phyloP scores from a whole-genome alignment of 1,140 invertebrate genomes.

The Cherax destructor region DNA sequence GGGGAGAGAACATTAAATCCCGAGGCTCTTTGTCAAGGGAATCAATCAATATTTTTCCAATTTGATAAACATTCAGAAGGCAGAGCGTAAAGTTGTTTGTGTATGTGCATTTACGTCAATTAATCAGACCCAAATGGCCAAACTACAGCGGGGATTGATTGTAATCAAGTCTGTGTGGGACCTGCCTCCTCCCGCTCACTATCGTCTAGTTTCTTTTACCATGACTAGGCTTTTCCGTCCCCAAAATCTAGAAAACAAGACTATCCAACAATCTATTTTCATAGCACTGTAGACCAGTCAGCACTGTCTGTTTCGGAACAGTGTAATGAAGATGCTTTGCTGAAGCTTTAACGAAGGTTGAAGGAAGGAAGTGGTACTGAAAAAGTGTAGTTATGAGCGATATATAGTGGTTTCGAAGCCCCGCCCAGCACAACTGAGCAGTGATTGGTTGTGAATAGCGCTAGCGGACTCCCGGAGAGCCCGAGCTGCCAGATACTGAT shows the following conservation, averaged over 20 bases:
- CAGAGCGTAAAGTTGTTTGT: slow-evolving; percentile 68
- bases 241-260: too few species aligned
- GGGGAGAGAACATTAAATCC: background rate
- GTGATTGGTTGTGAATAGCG: slow-evolving; percentile 68
- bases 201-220: background rate
- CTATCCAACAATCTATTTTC: too few species aligned
- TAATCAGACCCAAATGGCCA: slow-evolving; percentile 65
- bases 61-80: slow-evolving; percentile 65
- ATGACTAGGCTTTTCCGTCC: too few species aligned
- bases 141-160: slow-evolving; percentile 65
- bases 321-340: too few species aligned
- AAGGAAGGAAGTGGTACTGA: background rate
- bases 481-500: slow-evolving; percentile 51
- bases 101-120: slow-evolving; percentile 69
- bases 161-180: slow-evolving; percentile 62
- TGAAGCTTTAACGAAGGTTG: background rate
- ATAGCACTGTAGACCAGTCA: too few species aligned
- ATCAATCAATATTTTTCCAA: slow-evolving; percentile 70
- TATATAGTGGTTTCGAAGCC: slow-evolving; percentile 5
- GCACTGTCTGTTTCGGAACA: too few species aligned
- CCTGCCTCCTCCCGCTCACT: background rate
- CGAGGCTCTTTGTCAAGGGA: background rate
- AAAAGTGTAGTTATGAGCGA: slow-evolving; percentile 9
- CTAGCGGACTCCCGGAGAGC: slow-evolving; percentile 59
- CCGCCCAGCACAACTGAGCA: slow-evolving; percentile 67